Evolutionary conservation across 2,888 invertebrate species (phyloP).

Genomic region (Tyria jacobaeae): DNA sequence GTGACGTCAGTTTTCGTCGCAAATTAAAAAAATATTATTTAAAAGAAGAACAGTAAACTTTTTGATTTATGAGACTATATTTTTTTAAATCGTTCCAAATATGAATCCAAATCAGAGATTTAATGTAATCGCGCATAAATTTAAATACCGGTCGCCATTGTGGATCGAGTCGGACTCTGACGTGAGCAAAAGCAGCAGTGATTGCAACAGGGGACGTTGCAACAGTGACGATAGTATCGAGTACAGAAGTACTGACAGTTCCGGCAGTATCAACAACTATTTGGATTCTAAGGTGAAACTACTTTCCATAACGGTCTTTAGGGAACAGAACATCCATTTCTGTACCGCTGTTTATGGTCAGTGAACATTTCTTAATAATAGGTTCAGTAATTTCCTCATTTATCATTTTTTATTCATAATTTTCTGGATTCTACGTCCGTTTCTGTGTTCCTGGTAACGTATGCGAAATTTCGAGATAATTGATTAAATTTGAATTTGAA

Average conservation of each 20-base stretch:
- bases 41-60: not conserved
- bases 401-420: too few species aligned
- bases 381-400: too few species aligned
- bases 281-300: constrained; percentile 75
- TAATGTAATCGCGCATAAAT: constrained; percentile 77
- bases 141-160: constrained; percentile 81
- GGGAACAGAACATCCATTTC: too few species aligned
- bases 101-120: constrained; percentile 65
- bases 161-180: constrained; percentile 84
- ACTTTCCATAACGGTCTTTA: too few species aligned
- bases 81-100: constrained; percentile 11
- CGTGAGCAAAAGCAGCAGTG: constrained; percentile 60
- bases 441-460: too few species aligned
- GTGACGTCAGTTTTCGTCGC: not conserved
- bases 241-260: constrained; percentile 67
- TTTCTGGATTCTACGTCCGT: too few species aligned
- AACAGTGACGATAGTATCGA: constrained; percentile 73
- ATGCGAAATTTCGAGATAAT: too few species aligned
- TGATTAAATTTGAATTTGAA: too few species aligned
- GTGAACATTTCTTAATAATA: too few species aligned
- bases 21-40: not conserved
- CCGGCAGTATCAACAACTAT: constrained; percentile 81
- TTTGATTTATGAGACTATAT: not conserved
- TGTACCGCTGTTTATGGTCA: too few species aligned
- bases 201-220: constrained; percentile 37